Evolutionary conservation across 2,888 invertebrate species (phyloP).

Genomic region (Eugnorisma glareosa): DNA sequence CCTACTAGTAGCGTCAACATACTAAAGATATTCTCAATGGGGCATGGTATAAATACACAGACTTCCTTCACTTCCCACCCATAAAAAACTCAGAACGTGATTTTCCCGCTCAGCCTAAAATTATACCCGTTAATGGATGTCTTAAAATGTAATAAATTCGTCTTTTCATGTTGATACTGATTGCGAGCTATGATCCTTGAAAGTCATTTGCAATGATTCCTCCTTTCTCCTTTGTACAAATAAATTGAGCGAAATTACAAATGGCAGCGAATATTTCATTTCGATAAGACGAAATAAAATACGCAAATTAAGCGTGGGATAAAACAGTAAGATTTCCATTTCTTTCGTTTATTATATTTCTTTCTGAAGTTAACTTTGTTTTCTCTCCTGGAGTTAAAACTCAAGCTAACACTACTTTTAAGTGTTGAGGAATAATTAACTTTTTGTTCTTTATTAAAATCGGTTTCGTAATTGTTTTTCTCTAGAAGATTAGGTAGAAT

Average conservation of each 20-base stretch:
- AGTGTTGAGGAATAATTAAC: conserved; percentile 3
- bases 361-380: conserved; percentile 28
- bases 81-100: conserved; percentile 17
- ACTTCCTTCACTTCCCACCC: not conserved
- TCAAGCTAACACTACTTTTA: conserved; percentile 15
- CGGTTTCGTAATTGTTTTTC: conserved; percentile 8
- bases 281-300: conserved; percentile 41
- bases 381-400: conserved; percentile 1
- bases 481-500: not conserved
- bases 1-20: conserved; percentile 1
- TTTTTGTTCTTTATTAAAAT: conserved; percentile 34
- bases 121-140: conserved; percentile 15
- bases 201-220: conserved; percentile 52
- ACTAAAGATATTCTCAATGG: conserved; percentile 6
- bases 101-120: conserved; percentile 22
- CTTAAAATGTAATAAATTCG: conserved; percentile 35
- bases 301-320: conserved; percentile 54
- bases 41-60: not conserved
- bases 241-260: conserved; percentile 46
- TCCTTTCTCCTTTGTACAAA: conserved; percentile 39
- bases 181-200: conserved; percentile 42
- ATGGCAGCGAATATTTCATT: conserved; percentile 52
- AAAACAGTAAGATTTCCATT: conserved; percentile 43
- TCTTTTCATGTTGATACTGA: conserved; percentile 34
- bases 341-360: conserved; percentile 40